Evolutionary conservation across 2,888 invertebrate species (phyloP).

Genomic region (Clanis bilineata): DNA sequence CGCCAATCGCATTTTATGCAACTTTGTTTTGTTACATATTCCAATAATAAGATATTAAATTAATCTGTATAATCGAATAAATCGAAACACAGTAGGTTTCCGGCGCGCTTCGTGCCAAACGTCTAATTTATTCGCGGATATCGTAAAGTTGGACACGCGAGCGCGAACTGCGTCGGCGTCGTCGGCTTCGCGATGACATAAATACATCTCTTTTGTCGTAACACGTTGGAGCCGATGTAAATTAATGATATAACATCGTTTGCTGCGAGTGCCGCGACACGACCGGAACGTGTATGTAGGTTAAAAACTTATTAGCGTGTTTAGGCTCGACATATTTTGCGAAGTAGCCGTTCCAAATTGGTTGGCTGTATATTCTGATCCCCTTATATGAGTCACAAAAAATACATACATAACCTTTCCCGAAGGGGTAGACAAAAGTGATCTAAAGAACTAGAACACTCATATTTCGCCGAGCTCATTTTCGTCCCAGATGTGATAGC

Average conservation of each 20-base stretch:
- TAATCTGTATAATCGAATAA: neutral
- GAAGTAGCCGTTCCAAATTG: too few relatives aligned
- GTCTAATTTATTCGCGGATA: conserved; percentile 9
- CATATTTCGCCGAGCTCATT: too few relatives aligned
- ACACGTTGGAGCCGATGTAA: conserved; percentile 9
- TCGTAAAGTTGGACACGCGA: conserved; percentile 6
- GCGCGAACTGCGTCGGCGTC: neutral
- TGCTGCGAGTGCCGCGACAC: too few relatives aligned
- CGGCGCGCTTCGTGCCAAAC: conserved; percentile 1
- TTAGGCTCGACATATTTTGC: neutral
- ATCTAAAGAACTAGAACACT: too few relatives aligned
- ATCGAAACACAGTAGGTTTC: neutral
- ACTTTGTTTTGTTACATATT: neutral
- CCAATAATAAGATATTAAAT: neutral
- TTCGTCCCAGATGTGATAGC: too few relatives aligned
- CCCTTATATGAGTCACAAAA: too few relatives aligned
- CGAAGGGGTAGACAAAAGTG: too few relatives aligned
- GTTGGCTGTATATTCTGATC: neutral
- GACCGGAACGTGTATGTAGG: conserved; percentile 5
- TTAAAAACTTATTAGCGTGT: conserved; percentile 8
- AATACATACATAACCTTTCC: too few relatives aligned
- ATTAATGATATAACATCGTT: conserved; percentile 13
- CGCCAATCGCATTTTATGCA: neutral
- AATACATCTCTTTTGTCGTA: conserved; percentile 13
- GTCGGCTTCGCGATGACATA: conserved; percentile 1